phyloP scores from a whole-genome alignment of 1,140 invertebrate genomes.

The Aphelenchoides avenae region DNA sequence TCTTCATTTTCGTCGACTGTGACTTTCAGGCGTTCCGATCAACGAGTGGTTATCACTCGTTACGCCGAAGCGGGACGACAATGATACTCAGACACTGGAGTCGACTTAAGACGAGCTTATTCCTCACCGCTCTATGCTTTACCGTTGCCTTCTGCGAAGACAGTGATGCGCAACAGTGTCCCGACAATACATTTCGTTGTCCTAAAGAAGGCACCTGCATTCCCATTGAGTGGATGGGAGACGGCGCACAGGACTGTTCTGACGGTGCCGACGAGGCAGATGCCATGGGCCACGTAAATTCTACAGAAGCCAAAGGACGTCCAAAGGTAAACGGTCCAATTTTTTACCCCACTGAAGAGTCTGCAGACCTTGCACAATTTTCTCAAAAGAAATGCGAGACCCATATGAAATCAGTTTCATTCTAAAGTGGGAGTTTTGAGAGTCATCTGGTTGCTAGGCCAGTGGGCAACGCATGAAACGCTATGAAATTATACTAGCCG shows the following conservation, averaged over 20 bases:
- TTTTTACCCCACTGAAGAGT: background rate
- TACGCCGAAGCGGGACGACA: no score
- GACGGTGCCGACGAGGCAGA: slow-evolving; percentile 78
- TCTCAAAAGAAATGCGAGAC: background rate
- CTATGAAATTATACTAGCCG: no score
- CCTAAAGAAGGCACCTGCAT: slow-evolving; percentile 68
- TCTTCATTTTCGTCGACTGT: no score
- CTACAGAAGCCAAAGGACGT: background rate
- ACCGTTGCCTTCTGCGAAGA: background rate
- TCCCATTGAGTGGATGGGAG: slow-evolving; percentile 86
- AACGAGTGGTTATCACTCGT: no score
- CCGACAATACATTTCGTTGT: slow-evolving; percentile 13
- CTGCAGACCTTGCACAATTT: background rate
- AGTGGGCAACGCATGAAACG: no score
- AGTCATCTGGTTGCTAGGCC: no score
- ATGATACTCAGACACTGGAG: background rate
- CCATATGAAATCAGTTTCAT: slow-evolving; percentile 12
- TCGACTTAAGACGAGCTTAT: background rate
- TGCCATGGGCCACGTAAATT: background rate
- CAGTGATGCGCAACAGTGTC: background rate
- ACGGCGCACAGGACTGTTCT: slow-evolving; percentile 83
- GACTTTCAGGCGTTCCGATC: no score
- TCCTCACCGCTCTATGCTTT: background rate
- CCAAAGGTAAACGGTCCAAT: background rate
- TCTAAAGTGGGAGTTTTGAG: no score